These are phyloP conservation scores for Stichodactyla mertensii DNA, from an alignment of 64 coral and sea anemone species.

Conservation along the genomic window DNA sequence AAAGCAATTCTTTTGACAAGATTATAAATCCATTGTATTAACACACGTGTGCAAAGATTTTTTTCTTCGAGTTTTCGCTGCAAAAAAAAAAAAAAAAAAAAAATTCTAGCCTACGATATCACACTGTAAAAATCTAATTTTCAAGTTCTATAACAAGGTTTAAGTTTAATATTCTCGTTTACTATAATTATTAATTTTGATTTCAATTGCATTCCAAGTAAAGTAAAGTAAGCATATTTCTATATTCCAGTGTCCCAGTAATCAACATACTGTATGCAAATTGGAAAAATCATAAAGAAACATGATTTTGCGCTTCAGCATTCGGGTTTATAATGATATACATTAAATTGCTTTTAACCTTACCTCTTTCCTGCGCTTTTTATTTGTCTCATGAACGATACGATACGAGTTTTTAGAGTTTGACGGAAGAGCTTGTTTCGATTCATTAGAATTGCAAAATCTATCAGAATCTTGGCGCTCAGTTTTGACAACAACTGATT, in stretches of 20 bases:
- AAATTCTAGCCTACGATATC: no score
- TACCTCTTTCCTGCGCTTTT: background rate
- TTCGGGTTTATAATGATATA: background rate
- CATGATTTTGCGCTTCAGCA: background rate
- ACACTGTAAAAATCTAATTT: no score
- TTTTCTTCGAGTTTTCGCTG: background rate
- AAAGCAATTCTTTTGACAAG: background rate
- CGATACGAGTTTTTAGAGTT: constrained; percentile 11
- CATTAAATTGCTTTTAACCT: background rate
- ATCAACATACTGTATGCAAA: background rate
- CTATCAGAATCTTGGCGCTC: constrained; percentile 25
- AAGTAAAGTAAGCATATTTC: background rate
- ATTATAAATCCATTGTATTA: background rate
- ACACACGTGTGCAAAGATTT: background rate
- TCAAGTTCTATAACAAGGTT: background rate
- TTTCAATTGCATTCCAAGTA: background rate
- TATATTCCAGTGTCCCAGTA: background rate
- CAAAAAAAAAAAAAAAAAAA: background rate
- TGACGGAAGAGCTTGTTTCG: background rate
- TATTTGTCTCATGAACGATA: background rate
- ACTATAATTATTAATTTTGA: background rate
- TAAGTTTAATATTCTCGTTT: background rate
- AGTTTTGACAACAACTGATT: constrained; percentile 29
- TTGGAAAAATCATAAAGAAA: background rate
- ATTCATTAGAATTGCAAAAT: constrained; percentile 34